Evolutionary conservation across 2,888 invertebrate genomes (phyloP), one percentile per base, ranked within the genome.

Genomic region (Leptinotarsa tumamoca): DNA sequence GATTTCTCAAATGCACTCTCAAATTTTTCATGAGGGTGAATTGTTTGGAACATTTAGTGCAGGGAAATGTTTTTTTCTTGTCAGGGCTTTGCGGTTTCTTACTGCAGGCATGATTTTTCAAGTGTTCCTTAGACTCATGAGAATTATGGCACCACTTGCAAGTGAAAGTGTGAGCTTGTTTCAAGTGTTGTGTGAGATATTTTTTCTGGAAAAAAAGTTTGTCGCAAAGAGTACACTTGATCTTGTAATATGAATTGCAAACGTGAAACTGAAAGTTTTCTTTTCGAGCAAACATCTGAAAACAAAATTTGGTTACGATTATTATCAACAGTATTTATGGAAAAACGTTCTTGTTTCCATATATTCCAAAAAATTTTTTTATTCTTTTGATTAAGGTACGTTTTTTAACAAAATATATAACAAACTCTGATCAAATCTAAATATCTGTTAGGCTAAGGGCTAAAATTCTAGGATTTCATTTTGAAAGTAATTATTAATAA

Each of bases 111-210:
- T 88, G 88, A 27, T 81, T 79, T 7, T 75, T 73, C 21, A 84
- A 77, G 52, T 85, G 84, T 43, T 79, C 79, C n/a, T 82, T 78
- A 4, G 84, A 83, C 71, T 80, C 74, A 74, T 82, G 87, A 23
- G 52, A 76, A 68, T 82, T 85, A 33, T 80, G 68, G 78, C 87
- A 87, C 56, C 79, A 77, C 63, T 80, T 72, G 72, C 87, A 87
- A 4, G 77, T 73, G 76, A 78, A 84, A 72, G 81, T 79, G 77
- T 89, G 89, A 4, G 82, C 78, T 0, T 79, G 77, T 73, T 83
- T 84, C 18, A 87, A 82, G 80, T 91, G 91, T 2, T 90, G 84
- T 43, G 86, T 87, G 17, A 91, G 84, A 78, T 90, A 89, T 80
- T 90, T 90, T 71, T 88, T 87, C 63, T 87, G 86, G 3, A 82